Evolutionary conservation across 1,140 invertebrate species (phyloP).

Genomic region (Zophobas morio): DNA sequence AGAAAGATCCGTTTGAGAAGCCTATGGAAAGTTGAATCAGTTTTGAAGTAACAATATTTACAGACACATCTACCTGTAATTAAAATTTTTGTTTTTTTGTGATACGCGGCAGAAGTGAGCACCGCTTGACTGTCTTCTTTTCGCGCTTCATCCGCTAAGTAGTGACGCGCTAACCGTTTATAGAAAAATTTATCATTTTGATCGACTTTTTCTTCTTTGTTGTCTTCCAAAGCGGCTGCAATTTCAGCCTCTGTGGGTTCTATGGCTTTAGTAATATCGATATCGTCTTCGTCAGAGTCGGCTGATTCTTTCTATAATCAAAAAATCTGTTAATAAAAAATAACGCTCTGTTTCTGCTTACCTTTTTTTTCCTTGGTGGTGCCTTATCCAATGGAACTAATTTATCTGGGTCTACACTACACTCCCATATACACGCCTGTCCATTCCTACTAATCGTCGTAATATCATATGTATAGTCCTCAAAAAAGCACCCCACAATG

Average conservation of each 20-base stretch:
- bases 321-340: not conserved
- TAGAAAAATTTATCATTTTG: slow-evolving; percentile 74
- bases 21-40: slow-evolving; percentile 68
- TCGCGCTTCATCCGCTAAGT: slow-evolving; percentile 78
- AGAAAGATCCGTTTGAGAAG: slow-evolving; percentile 87
- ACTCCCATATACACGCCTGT: slow-evolving; percentile 88
- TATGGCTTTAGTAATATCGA: slow-evolving; percentile 68
- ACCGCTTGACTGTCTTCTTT: slow-evolving; percentile 74
- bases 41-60: too few species aligned
- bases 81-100: slow-evolving; percentile 83
- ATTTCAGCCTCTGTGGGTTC: slow-evolving; percentile 70
- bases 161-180: slow-evolving; percentile 79
- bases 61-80: slow-evolving; percentile 71
- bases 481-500: slow-evolving; percentile 91
- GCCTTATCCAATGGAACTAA: slow-evolving; percentile 69
- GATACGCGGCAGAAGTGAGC: slow-evolving; percentile 86
- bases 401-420: slow-evolving; percentile 79
- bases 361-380: slow-evolving; percentile 63
- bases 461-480: slow-evolving; percentile 86
- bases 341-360: slow-evolving; percentile 4
- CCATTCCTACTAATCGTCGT: slow-evolving; percentile 82
- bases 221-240: slow-evolving; percentile 69
- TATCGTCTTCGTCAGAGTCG: slow-evolving; percentile 73
- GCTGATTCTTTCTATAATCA: slow-evolving; percentile 58
- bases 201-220: slow-evolving; percentile 63